phyloP scores from a whole-genome alignment of 2,797 vertebrate species.

The Eleutherodactylus coqui region DNA sequence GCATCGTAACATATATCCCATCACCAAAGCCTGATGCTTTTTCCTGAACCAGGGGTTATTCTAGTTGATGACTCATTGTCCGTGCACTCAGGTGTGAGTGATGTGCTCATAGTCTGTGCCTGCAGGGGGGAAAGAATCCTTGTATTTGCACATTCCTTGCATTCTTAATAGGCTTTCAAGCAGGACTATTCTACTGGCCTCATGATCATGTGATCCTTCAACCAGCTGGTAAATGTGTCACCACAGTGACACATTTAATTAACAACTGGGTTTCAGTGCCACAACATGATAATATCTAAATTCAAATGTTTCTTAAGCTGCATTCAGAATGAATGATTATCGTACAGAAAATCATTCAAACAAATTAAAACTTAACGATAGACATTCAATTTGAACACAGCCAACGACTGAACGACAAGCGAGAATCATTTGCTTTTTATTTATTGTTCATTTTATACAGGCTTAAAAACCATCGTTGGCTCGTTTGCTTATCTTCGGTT shows the following conservation, averaged over 20 bases:
- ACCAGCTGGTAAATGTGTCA: slow-evolving; percentile 3
- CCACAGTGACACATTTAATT: slow-evolving; percentile 19
- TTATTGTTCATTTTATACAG: no score
- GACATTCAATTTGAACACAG: no score
- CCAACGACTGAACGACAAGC: no score
- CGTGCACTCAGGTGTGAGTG: slow-evolving; percentile 24
- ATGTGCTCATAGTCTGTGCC: slow-evolving; percentile 38
- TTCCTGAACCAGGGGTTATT: background rate
- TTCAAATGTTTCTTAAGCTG: background rate
- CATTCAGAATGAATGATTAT: no score
- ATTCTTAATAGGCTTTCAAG: slow-evolving; percentile 51
- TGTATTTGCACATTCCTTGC: slow-evolving; percentile 46
- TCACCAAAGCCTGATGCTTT: background rate
- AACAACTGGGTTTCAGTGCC: background rate
- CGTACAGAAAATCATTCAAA: no score
- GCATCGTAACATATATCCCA: background rate
- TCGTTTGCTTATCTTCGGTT: no score
- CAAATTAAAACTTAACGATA: no score
- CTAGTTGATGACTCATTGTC: slow-evolving; percentile 26
- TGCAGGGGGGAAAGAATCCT: slow-evolving; percentile 30
- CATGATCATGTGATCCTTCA: slow-evolving; percentile 25
- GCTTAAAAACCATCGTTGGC: no score
- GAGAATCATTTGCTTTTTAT: no score
- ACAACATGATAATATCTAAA: background rate
- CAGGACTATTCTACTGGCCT: slow-evolving; percentile 42